Evolutionary conservation across 2,113 vertebrate species (phyloP), one percentile per base, ranked within the genome.

Genomic region (Anthoscopus minutus): DNA sequence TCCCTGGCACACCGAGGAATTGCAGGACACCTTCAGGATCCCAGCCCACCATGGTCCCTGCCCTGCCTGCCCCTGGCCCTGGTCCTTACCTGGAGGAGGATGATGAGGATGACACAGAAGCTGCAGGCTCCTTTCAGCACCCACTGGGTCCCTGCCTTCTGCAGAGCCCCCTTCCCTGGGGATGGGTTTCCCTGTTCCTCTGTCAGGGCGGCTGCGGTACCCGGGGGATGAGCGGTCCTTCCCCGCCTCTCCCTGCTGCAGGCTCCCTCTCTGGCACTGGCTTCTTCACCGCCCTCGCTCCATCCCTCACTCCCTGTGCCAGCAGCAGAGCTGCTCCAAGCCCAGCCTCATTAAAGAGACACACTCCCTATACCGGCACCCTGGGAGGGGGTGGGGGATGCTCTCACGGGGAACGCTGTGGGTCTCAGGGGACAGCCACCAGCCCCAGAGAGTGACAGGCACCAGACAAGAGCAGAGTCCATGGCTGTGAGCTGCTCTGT

Each of bases 261-360:
- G 95, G 74, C 94, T 96, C 85, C 79, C 71, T 93, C 94, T 92
- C 93, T 87, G 92, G 94, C 86, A 85, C 93, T 81, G 89, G 85
- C 96, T 96, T 86, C 92, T 89, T 94, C 96, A 94, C 87, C 93
- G 95, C 96, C 66, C 93, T 93, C 88, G 85, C 91, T 97, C 69
- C 92, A 94, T 94, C 96, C 96, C 94, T 94, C 93, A 8, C 92
- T 96, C 96, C 86, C 95, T 40, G 87, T 96, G 96, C 95, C 97
- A 97, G 95, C 92, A 77, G 95, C 89, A 69, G 91, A 94, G 94
- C 95, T 85, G 93, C 92, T 97, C 89, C 95, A 96, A 96, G 95
- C 96, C 92, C 95, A 92, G 96, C 96, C 97, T 96, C 92, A 28
- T 97, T 97, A 97, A 97, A 97, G 97, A 95, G 97, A 96, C 94